These are phyloP conservation scores for Coelopa frigida DNA, from an alignment of 1,140 invertebrate genomes.

Conservation along the genomic window DNA sequence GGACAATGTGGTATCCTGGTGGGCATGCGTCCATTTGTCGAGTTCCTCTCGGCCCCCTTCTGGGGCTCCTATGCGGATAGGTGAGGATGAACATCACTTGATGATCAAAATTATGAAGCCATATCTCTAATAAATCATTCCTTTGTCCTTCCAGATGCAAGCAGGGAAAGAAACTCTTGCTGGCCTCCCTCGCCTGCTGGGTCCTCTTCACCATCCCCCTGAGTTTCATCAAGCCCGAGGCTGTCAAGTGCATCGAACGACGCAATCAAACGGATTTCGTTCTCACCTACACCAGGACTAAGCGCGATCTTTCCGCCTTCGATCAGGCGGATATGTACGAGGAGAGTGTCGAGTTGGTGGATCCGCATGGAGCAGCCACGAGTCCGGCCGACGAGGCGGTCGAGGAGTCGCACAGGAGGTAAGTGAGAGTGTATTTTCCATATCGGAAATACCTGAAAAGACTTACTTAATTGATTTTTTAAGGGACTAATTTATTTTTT, in stretches of 20 bases:
- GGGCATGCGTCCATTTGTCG: conserved; percentile 90
- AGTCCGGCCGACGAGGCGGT: conserved; percentile 19
- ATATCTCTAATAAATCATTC: not conserved
- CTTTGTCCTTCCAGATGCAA: conserved; percentile 55
- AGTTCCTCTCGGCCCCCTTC: conserved; percentile 95
- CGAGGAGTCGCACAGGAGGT: conserved; percentile 22
- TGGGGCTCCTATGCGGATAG: conserved; percentile 94
- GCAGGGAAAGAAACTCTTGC: conserved; percentile 76
- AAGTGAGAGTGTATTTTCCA: no score
- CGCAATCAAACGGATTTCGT: conserved; percentile 58
- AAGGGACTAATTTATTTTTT: no score
- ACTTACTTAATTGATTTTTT: no score
- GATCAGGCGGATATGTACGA: conserved; percentile 15
- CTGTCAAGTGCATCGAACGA: conserved; percentile 74
- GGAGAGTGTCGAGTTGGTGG: conserved; percentile 15
- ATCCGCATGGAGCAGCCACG: conserved; percentile 5
- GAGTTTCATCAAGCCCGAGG: conserved; percentile 89
- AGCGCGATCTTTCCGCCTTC: conserved; percentile 31
- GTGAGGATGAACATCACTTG: conserved; percentile 46
- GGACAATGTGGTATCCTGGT: conserved; percentile 88
- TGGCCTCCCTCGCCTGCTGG: conserved; percentile 91
- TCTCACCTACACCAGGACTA: conserved; percentile 34
- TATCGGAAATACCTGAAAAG: no score
- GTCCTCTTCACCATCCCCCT: conserved; percentile 93
- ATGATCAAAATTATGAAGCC: no score